These are phyloP conservation scores for Spheniscus mendiculus DNA, from an alignment of 2,113 vertebrate genomes.

Conservation along the genomic window DNA sequence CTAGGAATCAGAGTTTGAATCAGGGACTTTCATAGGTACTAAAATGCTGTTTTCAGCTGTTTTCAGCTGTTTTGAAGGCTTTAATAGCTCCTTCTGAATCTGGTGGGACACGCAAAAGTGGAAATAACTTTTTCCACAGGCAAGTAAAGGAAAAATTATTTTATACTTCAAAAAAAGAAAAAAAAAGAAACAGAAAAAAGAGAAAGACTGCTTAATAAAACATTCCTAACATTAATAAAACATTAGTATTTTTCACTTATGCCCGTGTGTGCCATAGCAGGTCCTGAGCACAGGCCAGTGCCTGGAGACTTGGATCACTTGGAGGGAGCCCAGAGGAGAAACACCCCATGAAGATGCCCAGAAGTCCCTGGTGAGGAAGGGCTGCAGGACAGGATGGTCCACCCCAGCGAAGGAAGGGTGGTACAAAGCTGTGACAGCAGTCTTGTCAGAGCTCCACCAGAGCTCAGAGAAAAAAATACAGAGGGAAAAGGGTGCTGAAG, in stretches of 20 bases:
- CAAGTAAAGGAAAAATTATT: neutral
- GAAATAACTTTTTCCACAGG: neutral
- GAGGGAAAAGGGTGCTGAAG: neutral
- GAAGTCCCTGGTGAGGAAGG: neutral
- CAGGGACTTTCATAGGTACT: neutral
- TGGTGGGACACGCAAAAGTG: neutral
- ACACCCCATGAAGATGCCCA: neutral
- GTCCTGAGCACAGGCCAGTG: neutral
- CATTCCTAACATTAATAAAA: neutral
- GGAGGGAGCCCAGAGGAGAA: neutral
- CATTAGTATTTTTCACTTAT: neutral
- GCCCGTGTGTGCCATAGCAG: accelerated
- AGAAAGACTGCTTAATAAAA: neutral
- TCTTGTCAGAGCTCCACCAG: neutral
- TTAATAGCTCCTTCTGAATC: neutral
- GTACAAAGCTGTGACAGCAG: neutral
- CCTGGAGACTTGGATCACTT: neutral
- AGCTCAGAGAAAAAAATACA: neutral
- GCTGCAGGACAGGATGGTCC: neutral
- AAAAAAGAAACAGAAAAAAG: too few species aligned
- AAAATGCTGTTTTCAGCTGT: neutral
- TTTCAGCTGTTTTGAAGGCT: neutral
- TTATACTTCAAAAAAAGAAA: neutral
- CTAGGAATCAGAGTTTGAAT: neutral
- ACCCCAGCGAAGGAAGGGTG: accelerated